Conservation (phyloP, 2,113 vertebrate genomes). For the Pyrgilauda ruficollis region DNA sequence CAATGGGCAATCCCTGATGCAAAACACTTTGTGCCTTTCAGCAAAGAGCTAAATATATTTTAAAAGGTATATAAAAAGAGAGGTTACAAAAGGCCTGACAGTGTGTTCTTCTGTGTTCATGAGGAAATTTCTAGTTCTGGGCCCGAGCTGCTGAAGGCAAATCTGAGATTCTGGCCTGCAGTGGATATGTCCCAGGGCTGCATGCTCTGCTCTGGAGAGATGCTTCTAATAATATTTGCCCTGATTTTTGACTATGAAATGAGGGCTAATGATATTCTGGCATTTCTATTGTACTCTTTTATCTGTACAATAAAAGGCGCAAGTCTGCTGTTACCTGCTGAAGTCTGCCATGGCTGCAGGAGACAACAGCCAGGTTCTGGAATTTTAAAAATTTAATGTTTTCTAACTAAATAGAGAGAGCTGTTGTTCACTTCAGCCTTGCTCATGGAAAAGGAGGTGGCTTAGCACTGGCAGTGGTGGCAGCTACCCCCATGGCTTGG, state of each 20-base stretch:
- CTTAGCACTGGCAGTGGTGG: not conserved
- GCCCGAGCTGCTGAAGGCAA: not conserved
- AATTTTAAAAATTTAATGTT: not conserved
- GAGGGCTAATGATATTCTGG: not conserved
- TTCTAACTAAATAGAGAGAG: not conserved
- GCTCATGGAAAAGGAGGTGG: not conserved
- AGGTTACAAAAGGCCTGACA: not conserved
- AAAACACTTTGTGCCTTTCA: not conserved
- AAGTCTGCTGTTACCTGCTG: not conserved
- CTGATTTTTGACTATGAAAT: not conserved
- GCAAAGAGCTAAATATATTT: not conserved
- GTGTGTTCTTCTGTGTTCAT: not conserved
- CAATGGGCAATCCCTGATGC: not conserved
- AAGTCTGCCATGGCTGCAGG: not conserved
- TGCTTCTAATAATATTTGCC: not conserved
- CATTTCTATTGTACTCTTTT: not conserved
- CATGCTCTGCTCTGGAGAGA: not conserved
- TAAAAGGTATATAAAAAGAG: not conserved
- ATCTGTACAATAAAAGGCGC: not conserved
- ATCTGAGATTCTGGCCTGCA: not conserved
- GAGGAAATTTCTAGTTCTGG: not conserved
- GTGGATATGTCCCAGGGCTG: not conserved
- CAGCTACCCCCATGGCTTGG: fast-evolving
- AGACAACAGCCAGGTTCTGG: not conserved
- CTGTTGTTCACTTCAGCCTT: not conserved